phyloP scores from a whole-genome alignment of 2,888 invertebrate genomes.

The Ariolimax columbianus region DNA sequence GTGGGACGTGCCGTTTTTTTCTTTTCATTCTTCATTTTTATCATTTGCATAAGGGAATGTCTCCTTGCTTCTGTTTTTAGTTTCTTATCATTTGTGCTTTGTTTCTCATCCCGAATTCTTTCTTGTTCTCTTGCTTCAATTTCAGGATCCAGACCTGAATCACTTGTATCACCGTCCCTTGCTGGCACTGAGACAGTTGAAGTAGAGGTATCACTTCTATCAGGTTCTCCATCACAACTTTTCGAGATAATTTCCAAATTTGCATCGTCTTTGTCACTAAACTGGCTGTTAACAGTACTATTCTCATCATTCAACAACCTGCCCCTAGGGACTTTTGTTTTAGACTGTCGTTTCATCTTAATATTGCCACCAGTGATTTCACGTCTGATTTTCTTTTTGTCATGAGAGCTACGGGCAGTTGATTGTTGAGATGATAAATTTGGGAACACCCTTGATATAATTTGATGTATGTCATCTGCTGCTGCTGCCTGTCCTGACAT shows the following conservation, averaged over 20 bases:
- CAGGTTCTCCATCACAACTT: background rate
- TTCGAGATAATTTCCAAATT: background rate
- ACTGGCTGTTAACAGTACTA: conserved; percentile 4
- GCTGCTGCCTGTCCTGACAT: conserved; percentile 59
- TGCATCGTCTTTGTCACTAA: conserved; percentile 56
- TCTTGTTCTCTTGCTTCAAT: conserved; percentile 30
- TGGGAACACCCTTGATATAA: conserved; percentile 40
- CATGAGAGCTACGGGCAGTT: conserved; percentile 33
- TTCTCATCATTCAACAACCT: conserved; percentile 44
- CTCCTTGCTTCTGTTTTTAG: conserved; percentile 35
- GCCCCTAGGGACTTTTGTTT: conserved; percentile 36
- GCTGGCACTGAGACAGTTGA: background rate
- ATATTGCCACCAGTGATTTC: background rate
- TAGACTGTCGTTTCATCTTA: conserved; percentile 45
- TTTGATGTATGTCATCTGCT: conserved; percentile 59
- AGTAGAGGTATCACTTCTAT: conserved; percentile 51
- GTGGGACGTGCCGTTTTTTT: background rate
- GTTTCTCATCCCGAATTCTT: conserved; percentile 33
- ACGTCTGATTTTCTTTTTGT: conserved; percentile 55
- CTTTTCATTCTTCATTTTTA: conserved; percentile 55
- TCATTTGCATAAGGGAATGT: conserved; percentile 51
- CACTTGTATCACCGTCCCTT: conserved; percentile 32
- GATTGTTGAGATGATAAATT: background rate
- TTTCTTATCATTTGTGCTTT: conserved; percentile 9
- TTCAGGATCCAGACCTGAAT: conserved; percentile 41